Conservation (phyloP, 1,140 invertebrate genomes). For the Procambarus virginalis region DNA sequence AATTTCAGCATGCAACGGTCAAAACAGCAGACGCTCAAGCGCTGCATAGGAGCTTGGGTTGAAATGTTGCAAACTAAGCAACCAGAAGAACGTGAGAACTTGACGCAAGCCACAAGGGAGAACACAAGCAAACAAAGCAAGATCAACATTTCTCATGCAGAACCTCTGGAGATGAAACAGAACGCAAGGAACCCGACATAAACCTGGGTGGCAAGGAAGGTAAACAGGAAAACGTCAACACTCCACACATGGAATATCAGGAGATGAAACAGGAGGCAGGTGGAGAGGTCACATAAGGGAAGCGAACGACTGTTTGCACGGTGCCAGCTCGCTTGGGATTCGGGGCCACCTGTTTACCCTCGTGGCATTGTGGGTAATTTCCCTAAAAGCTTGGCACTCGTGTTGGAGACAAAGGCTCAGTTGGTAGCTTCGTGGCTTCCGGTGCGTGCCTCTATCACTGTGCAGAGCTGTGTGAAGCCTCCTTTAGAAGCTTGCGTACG, state of each 20-base stretch:
- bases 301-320: neutral
- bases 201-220: neutral
- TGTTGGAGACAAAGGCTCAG: neutral
- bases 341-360: neutral
- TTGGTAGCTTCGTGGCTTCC: neutral
- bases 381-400: constrained; percentile 12
- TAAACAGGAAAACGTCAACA: neutral
- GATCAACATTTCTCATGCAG: neutral
- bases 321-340: neutral
- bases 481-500: too few species aligned
- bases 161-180: neutral
- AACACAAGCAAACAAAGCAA: neutral
- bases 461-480: neutral
- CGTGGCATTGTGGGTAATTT: constrained; percentile 8
- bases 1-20: too few species aligned
- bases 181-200: neutral
- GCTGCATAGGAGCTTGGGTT: too few species aligned
- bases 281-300: neutral
- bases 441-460: neutral
- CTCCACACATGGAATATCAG: neutral
- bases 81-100: too few species aligned
- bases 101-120: too few species aligned
- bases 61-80: too few species aligned
- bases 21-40: too few species aligned
- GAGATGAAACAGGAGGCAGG: neutral